Evolutionary conservation across 2,113 vertebrate genomes (phyloP), one percentile per base, ranked within the genome.

Genomic region (Campylorhamphus procurvoides): DNA sequence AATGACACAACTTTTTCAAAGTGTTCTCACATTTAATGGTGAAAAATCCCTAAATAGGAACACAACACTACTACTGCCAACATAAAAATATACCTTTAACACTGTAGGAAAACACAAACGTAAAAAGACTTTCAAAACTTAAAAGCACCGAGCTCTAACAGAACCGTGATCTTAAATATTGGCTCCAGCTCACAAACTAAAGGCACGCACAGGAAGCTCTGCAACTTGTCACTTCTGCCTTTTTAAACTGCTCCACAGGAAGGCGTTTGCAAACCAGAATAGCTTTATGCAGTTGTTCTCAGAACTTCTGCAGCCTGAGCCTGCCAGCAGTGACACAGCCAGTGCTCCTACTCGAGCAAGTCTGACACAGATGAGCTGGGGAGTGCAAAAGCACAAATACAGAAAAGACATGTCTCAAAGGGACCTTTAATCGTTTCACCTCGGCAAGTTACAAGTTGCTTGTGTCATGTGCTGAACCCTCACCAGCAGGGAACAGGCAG

Each of bases 381-480:
- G 52, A 74, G 22, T 10, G 42, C 42, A 53, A 53, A 68, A 77
- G 24, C 63, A 84, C 53, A 44, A n/a, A 46, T 20, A 18, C 13
- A n/a, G 46, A 68, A 66, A 24, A 74, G 5, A 22, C 12, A 3
- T 2, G 27, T 33, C 62, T 84, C 44, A 25, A 49, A 90, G 72
- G 12, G 40, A 40, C 67, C 35, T 94, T 67, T 14, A 47, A 58
- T 37, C 16, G 6, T 33, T 60, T 53, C 2, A 1, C 42, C 67
- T 49, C 16, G 1, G 78, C 49, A 28, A 55, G 75, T 33, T 55
- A 18, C 23, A 56, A 66, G 53, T 10, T 76, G 49, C 44, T 37
- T 0, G 0, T 58, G 68, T 24, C 37, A 6, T 0, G 10, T 19
- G 58, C 79, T 24, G 49, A 78, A 18, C 52, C 46, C n/a, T 28